These are phyloP conservation scores for Thelaira solivaga DNA, from an alignment of 2,888 invertebrate species.

Conservation along the genomic window DNA sequence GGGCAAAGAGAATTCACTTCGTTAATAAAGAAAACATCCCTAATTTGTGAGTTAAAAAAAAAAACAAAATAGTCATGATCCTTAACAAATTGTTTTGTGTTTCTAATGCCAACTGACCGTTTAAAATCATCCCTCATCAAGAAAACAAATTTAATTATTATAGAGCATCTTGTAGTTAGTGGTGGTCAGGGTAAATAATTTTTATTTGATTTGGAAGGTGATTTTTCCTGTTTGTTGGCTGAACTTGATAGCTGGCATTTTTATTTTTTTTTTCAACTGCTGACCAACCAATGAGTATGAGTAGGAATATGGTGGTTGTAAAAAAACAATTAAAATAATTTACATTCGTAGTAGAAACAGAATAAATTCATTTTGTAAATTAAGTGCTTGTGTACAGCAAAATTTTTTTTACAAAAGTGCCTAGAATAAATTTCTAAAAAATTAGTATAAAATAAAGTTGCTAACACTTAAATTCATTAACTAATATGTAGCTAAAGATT, in stretches of 20 bases:
- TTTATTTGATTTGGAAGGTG: neutral
- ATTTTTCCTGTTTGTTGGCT: neutral
- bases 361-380: no score
- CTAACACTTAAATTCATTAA: no score
- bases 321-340: neutral
- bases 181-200: slow-evolving; percentile 17
- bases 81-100: slow-evolving; percentile 13
- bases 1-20: neutral
- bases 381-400: no score
- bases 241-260: slow-evolving; percentile 20
- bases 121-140: slow-evolving; percentile 33
- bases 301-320: neutral
- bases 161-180: neutral
- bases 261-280: slow-evolving; percentile 9
- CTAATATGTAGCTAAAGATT: no score
- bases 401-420: no score
- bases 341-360: no score
- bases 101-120: slow-evolving; percentile 44
- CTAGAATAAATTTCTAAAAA: no score
- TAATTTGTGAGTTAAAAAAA: no score
- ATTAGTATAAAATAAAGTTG: no score
- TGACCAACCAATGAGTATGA: slow-evolving; percentile 28
- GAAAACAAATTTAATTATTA: neutral
- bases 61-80: slow-evolving; percentile 25
- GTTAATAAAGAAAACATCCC: slow-evolving; percentile 4